Evolutionary conservation across 2,888 invertebrate genomes (phyloP), one percentile per base, ranked within the genome.

Genomic region (Macroteleia sp.): DNA sequence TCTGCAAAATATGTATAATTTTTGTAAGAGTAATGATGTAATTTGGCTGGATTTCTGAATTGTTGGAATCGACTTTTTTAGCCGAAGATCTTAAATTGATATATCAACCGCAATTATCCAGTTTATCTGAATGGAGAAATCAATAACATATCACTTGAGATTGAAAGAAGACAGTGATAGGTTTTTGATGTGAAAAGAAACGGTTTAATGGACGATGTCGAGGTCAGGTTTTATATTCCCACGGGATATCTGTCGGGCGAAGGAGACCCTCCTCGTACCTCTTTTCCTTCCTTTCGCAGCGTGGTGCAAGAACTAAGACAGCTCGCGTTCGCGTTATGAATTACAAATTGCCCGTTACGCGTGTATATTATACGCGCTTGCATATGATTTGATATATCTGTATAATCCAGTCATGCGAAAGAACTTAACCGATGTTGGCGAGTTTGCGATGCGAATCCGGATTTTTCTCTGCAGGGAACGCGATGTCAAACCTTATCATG

Each of bases 141-240:
- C 57, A 19, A 41, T 48, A 48, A 46, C 30, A 39, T 14, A 42
- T 52, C 14, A 25, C 57, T 14, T 19, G 10, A 32, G 30, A 34
- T 14, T 28, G 19, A 28, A 46, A 32, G 14, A 57, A 48, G 34
- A 28, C 25, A 19, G 61, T 39, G 56, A 62, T 39, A 34, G 34
- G 46, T 62, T 56, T 62, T 62, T 61, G 75, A 56, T 62, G 56
- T 25, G 69, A 44, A 62, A 76, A 64, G 50, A 50, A 69, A 52
- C 20, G 41, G 30, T 71, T 34, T 50, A 57, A 64, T 50, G 73
- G 69, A 69, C 54, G 71, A 76, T 64, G 77, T 48, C 62, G 57
- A 82, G 87, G 87, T 87, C 85, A 84, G 84, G 86, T 87, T 86
- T 87, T 85, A 82, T 86, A 61, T 67, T 86, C 86, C 84, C 86